Evolutionary conservation across 2,113 vertebrate species (phyloP).

Genomic region (Solenodon paradoxus): DNA sequence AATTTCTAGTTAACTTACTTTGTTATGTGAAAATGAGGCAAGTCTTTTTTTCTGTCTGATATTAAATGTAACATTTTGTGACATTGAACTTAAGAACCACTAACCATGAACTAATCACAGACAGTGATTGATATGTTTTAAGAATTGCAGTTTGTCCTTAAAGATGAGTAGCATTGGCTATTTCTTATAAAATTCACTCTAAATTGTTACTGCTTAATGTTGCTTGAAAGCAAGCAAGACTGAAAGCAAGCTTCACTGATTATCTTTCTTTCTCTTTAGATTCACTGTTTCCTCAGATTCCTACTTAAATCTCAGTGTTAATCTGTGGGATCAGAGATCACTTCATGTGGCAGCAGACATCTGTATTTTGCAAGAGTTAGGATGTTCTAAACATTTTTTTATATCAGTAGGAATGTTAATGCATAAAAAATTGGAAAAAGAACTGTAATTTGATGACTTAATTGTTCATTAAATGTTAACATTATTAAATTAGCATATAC

Average conservation of each 20-base stretch:
- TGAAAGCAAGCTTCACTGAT: background rate
- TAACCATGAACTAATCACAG: background rate
- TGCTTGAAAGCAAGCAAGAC: background rate
- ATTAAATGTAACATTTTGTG: conserved; percentile 28
- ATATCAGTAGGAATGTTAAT: background rate
- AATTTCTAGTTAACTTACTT: background rate
- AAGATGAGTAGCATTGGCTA: background rate
- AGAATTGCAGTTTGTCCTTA: background rate
- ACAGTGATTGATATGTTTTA: background rate
- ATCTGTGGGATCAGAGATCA: background rate
- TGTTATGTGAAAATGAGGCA: conserved; percentile 19
- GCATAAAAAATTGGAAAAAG: background rate
- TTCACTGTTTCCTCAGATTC: background rate
- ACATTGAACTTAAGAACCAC: background rate
- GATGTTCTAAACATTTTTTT: background rate
- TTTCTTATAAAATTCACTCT: conserved; percentile 13
- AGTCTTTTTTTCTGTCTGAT: background rate
- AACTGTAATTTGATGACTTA: conserved; percentile 2
- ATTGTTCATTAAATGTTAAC: conserved; percentile 25
- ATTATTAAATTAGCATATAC: background rate
- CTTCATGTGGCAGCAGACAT: background rate
- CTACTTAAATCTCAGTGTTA: background rate
- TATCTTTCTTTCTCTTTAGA: background rate
- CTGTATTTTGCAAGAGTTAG: conserved; percentile 5
- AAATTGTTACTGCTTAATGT: background rate